Evolutionary conservation across 2,888 invertebrate genomes (phyloP), one percentile per base, ranked within the genome.

Genomic region (Automeris io): DNA sequence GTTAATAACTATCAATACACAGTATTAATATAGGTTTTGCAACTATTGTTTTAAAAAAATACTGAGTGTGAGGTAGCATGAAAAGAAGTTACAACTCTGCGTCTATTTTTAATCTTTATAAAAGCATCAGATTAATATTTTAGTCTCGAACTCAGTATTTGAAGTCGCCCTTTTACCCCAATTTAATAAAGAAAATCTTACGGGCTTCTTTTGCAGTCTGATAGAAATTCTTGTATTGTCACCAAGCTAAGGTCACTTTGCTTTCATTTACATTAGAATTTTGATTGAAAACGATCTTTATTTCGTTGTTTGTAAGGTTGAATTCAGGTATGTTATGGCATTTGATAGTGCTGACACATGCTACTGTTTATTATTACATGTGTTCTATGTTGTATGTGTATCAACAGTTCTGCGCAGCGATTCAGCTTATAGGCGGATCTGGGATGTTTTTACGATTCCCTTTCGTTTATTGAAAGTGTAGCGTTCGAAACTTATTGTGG

Each of bases 281-380:
- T 42, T 45, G 35, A 34, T 45, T 41, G 26, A 43, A 44, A 43
- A 42, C 25, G 31, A 36, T 19, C 48, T 42, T 25, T 52, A 37
- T 36, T 8, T 33, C 11, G 6, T 26, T 13, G 22, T 7, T 1
- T 34, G 42, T 50, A 59, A 35, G 42, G 55, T 51, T 41, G 35
- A 42, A 33, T 55, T 52, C 51, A 29, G 25, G 21, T 26, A 5
- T 9, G 8, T 7, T n/a, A 5, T 41, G 35, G 42, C 41, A 45
- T 46, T 59, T 54, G 63, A 54, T 54, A 57, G 43, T 61, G 70
- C 71, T 72, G 71, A 73, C 67, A 60, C 55, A 56, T 61, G 57
- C 47, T 43, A 50, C 43, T 55, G 50, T 57, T 47, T 52, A 49
- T 61, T 62, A 62, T 60, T 58, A 57, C 55, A 60, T 47, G 56